These are phyloP conservation scores for Laodelphax striatellus DNA, from an alignment of 1,140 invertebrate species.

Conservation along the genomic window DNA sequence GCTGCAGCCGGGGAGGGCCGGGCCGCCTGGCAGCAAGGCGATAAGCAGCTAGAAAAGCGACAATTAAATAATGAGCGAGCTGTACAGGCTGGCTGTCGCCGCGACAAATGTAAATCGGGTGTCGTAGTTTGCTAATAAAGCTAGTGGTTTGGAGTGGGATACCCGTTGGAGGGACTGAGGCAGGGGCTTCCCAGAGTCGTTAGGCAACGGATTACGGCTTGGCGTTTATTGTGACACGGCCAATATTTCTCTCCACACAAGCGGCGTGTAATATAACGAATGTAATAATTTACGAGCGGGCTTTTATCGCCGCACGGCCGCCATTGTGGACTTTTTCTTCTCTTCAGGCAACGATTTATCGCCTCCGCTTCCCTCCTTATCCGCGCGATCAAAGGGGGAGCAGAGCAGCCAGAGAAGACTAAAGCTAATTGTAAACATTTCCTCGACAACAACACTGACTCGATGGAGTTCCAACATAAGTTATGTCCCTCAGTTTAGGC, in stretches of 20 bases:
- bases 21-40: no score
- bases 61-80: no score
- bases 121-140: no score
- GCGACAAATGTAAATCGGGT: no score
- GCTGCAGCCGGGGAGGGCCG: no score
- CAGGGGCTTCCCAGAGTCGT: background rate
- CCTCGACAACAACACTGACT: constrained; percentile 14
- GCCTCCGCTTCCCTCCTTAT: background rate
- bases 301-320: constrained; percentile 15
- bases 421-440: constrained; percentile 17
- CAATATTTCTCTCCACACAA: constrained; percentile 12
- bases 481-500: constrained; percentile 10
- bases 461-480: constrained; percentile 13
- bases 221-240: constrained; percentile 15
- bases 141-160: no score
- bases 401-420: constrained; percentile 5
- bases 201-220: constrained; percentile 11
- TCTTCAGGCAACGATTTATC: constrained; percentile 10
- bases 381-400: no score
- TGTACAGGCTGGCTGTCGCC: no score
- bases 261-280: constrained; percentile 13
- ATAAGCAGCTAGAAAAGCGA: no score
- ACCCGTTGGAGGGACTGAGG: no score
- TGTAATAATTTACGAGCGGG: constrained; percentile 15
- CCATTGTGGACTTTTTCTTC: constrained; percentile 14